Evolutionary conservation across 2,113 vertebrate species (phyloP).

Genomic region (Aix galericulata): DNA sequence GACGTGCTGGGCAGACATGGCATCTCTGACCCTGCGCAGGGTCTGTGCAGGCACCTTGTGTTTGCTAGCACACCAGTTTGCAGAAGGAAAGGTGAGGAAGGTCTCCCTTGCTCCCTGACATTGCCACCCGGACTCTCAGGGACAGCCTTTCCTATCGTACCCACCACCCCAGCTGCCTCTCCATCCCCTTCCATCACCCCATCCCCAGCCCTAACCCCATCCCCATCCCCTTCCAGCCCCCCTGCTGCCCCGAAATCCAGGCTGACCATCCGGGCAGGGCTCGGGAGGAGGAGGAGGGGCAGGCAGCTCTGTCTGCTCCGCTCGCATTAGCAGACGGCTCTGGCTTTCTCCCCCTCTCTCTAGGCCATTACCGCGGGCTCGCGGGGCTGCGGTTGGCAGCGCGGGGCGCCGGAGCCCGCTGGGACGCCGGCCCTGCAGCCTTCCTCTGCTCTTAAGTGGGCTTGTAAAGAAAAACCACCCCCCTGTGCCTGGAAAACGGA

Average conservation of each 20-base stretch:
- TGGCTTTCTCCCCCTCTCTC: neutral
- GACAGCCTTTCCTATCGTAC: neutral
- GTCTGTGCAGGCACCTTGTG: neutral
- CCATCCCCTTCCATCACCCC: neutral
- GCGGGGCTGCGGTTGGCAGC: neutral
- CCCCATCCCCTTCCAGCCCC: neutral
- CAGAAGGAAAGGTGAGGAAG: neutral
- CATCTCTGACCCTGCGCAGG: neutral
- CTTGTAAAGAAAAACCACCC: neutral
- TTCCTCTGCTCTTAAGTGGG: neutral
- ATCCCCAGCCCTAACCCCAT: neutral
- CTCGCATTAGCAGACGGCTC: neutral
- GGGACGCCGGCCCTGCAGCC: neutral
- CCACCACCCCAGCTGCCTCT: rapidly evolving
- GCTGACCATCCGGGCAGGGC: rapidly evolving
- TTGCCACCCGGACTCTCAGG: neutral
- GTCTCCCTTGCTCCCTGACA: neutral
- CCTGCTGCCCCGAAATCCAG: rapidly evolving
- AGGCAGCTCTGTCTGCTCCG: neutral
- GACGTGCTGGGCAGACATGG: neutral
- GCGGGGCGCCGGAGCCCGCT: neutral
- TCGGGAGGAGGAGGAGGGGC: neutral
- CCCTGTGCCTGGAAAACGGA: neutral
- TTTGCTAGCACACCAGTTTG: neutral
- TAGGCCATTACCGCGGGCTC: neutral